Evolutionary conservation across 2,113 vertebrate genomes (phyloP).

Genomic region (Colistium nudipinnis): DNA sequence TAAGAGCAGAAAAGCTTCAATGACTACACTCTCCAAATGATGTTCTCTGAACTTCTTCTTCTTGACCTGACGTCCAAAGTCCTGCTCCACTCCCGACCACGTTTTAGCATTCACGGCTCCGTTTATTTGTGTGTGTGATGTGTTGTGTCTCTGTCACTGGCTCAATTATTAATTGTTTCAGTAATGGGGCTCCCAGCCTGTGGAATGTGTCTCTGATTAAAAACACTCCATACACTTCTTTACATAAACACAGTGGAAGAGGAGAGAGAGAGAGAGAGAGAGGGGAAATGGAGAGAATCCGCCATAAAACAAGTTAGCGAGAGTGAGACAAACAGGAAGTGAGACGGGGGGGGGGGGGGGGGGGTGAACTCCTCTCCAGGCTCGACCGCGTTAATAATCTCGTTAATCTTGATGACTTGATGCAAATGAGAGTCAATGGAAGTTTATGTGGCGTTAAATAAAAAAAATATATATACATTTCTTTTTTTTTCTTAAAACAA

Average conservation of each 20-base stretch:
- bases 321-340: slow-evolving; percentile 31
- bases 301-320: slow-evolving; percentile 25
- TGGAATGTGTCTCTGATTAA: slow-evolving; percentile 65
- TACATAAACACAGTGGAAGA: slow-evolving; percentile 31
- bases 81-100: slow-evolving; percentile 14
- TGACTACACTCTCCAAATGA: too few relatives aligned
- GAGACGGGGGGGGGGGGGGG: slow-evolving; percentile 25
- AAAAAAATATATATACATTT: too few relatives aligned
- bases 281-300: not conserved
- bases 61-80: not conserved
- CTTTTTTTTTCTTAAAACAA: too few relatives aligned
- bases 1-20: too few relatives aligned
- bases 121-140: slow-evolving; percentile 13
- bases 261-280: not conserved
- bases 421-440: too few relatives aligned
- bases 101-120: not conserved
- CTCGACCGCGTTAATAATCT: slow-evolving; percentile 31
- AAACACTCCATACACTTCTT: slow-evolving; percentile 21
- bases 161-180: slow-evolving; percentile 73
- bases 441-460: too few relatives aligned
- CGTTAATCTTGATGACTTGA: too few relatives aligned
- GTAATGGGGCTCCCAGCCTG: slow-evolving; percentile 60
- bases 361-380: slow-evolving; percentile 52
- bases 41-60: not conserved
- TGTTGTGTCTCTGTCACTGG: slow-evolving; percentile 42